Conservation (phyloP, 2,797 vertebrate species). For the Catostomus latipinnis region DNA sequence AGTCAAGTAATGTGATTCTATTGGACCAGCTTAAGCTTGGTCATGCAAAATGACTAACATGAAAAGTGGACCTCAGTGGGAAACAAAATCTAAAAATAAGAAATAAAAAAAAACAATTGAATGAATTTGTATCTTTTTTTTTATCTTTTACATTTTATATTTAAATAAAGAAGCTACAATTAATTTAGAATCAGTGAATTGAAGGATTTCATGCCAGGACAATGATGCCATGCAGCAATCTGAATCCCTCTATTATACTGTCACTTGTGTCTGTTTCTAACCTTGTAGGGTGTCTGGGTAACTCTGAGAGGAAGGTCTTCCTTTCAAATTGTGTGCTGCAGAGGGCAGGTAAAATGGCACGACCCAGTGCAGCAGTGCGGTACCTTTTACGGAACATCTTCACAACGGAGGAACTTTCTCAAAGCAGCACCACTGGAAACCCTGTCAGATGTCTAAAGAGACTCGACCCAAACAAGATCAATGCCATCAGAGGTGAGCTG, state of each 20-base stretch:
- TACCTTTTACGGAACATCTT: constrained; percentile 78
- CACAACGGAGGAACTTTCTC: constrained; percentile 68
- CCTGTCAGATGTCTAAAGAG: constrained; percentile 60
- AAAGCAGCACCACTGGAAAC: constrained; percentile 65
- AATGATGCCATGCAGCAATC: not conserved
- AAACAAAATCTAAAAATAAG: too few relatives aligned
- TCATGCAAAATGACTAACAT: too few relatives aligned
- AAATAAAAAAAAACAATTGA: too few relatives aligned
- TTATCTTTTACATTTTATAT: too few relatives aligned
- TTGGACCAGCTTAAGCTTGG: too few relatives aligned
- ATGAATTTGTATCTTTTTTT: too few relatives aligned
- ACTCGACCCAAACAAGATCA: constrained; percentile 77
- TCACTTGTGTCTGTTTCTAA: too few relatives aligned
- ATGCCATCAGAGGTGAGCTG: constrained; percentile 79
- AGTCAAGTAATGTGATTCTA: too few relatives aligned
- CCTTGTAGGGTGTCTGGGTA: constrained; percentile 74
- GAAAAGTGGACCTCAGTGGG: too few relatives aligned
- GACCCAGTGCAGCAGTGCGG: constrained; percentile 72
- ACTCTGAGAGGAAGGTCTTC: constrained; percentile 74
- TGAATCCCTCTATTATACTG: not conserved
- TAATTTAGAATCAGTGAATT: too few relatives aligned
- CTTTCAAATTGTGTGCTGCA: constrained; percentile 69
- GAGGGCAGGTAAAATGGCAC: constrained; percentile 72
- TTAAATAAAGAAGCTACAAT: too few relatives aligned
- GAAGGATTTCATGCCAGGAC: not conserved